Evolutionary conservation across 2,888 invertebrate genomes (phyloP).

Genomic region (Saturnia pavonia): DNA sequence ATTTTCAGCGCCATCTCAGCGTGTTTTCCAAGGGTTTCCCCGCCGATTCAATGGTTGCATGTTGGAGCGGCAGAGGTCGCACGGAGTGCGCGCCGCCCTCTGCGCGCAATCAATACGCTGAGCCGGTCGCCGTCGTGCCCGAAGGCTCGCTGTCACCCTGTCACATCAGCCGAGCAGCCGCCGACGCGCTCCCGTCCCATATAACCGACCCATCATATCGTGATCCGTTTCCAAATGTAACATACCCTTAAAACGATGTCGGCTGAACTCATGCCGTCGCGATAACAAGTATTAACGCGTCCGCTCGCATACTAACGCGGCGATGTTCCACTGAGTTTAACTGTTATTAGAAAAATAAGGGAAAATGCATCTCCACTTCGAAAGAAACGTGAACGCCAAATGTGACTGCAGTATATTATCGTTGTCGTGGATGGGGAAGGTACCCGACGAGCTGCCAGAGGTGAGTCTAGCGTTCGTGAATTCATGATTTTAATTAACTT

Average conservation of each 20-base stretch:
- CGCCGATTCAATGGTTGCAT: constrained; percentile 43
- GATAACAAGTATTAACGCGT: constrained; percentile 31
- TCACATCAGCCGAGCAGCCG: constrained; percentile 58
- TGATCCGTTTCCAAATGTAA: constrained; percentile 42
- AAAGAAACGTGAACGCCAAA: constrained; percentile 95
- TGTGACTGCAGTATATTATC: constrained; percentile 97
- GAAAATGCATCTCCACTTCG: constrained; percentile 97
- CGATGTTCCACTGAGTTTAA: constrained; percentile 41
- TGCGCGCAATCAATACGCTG: constrained; percentile 73
- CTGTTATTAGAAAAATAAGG: constrained; percentile 36
- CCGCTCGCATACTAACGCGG: constrained; percentile 38
- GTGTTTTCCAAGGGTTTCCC: constrained; percentile 59
- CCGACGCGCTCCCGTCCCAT: constrained; percentile 46
- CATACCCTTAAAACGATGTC: constrained; percentile 43
- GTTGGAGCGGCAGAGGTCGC: constrained; percentile 57
- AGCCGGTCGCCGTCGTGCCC: constrained; percentile 50
- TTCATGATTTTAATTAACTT: not conserved
- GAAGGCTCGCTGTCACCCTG: constrained; percentile 63
- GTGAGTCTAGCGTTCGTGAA: constrained; percentile 75
- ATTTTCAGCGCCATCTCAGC: constrained; percentile 60
- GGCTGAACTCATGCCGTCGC: constrained; percentile 20
- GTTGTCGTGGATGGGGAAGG: constrained; percentile 99
- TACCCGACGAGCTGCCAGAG: constrained; percentile 97
- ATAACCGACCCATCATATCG: constrained; percentile 33
- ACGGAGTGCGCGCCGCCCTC: constrained; percentile 47